Conservation (phyloP, 2,888 invertebrate species). For the Hirtodrosophila cameraria region DNA sequence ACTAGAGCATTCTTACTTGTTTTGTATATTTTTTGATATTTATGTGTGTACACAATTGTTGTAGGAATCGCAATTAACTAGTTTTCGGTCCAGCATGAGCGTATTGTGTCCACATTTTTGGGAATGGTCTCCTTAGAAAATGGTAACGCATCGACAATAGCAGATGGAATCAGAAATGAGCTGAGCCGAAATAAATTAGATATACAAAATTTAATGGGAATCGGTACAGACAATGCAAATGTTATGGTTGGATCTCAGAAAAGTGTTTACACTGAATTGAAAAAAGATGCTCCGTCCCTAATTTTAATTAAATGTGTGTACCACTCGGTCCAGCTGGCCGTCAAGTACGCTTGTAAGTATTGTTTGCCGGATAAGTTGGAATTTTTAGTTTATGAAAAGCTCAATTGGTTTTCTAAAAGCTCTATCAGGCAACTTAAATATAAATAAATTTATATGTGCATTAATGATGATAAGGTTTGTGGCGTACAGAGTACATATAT, state of each 20-base stretch:
- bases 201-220: too few relatives aligned
- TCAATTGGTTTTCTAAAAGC: slow-evolving; percentile 20
- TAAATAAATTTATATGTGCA: slow-evolving; percentile 12
- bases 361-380: slow-evolving; percentile 14
- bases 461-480: slow-evolving; percentile 29
- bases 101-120: too few relatives aligned
- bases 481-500: background rate
- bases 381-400: slow-evolving; percentile 17
- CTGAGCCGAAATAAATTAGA: too few relatives aligned
- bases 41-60: too few relatives aligned
- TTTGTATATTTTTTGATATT: too few relatives aligned
- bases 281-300: background rate
- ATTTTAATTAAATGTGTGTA: background rate
- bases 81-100: too few relatives aligned
- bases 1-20: too few relatives aligned
- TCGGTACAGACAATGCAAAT: too few relatives aligned
- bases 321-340: slow-evolving; percentile 24
- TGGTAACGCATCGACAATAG: too few relatives aligned
- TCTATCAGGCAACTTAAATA: slow-evolving; percentile 12
- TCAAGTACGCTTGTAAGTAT: slow-evolving; percentile 10
- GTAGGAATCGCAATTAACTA: too few relatives aligned
- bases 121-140: too few relatives aligned
- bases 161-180: too few relatives aligned
- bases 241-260: background rate
- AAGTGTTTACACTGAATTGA: background rate